Percentiles rank a stretch among this genome's conserved stretches.
Evolutionary conservation across 2,888 invertebrate genomes (phyloP).

Genomic region (Spialia ferax): DNA sequence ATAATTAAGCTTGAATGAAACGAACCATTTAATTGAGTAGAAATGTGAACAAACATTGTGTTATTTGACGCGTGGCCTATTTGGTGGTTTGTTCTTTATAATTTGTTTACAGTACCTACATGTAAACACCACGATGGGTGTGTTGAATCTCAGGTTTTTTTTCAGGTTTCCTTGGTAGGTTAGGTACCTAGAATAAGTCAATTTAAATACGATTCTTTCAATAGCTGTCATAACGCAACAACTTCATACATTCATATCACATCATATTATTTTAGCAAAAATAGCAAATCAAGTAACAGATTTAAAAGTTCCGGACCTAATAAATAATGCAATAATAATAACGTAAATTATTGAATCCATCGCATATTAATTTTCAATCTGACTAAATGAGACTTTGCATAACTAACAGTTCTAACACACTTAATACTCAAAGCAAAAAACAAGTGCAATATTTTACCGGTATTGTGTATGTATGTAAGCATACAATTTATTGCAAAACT

Average conservation of each 20-base stretch:
- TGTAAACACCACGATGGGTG: no score
- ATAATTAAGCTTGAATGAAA: constrained; percentile 83
- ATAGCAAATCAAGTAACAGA: no score
- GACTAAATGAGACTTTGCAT: neutral
- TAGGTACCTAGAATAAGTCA: no score
- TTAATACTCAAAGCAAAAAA: neutral
- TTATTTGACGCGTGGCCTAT: constrained; percentile 59
- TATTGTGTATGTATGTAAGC: constrained; percentile 11
- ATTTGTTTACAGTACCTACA: constrained; percentile 1
- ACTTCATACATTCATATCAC: no score
- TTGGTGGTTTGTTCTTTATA: constrained; percentile 44
- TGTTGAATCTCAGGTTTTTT: no score
- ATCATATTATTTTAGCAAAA: no score
- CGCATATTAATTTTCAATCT: neutral
- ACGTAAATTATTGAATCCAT: no score
- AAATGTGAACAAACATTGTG: constrained; percentile 79
- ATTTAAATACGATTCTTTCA: no score
- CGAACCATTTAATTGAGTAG: constrained; percentile 80
- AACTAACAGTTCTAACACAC: neutral
- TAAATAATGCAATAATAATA: no score
- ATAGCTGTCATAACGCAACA: no score
- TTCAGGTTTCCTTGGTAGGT: no score
- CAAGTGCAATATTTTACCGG: neutral
- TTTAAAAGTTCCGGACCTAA: no score
- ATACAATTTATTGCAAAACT: constrained; percentile 26